Evolutionary conservation across 2,113 vertebrate genomes (phyloP), one percentile per base, ranked within the genome.

Genomic region (Centrocercus urophasianus): DNA sequence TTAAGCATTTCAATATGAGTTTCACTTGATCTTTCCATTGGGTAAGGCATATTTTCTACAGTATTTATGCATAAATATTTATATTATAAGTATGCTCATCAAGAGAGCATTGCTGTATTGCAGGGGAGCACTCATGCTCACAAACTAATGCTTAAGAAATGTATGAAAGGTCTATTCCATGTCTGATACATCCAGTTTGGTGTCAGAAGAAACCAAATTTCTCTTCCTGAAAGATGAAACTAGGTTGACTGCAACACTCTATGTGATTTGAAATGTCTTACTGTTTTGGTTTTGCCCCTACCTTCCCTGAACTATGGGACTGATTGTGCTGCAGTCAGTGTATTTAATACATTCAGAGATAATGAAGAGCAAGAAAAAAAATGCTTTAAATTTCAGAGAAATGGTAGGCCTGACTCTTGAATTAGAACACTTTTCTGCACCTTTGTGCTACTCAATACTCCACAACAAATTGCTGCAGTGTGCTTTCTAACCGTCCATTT

Each of bases 191-290:
- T 90, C 64, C 60, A 59, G 47, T 63, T 90, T 54, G 74, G 60
- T 87, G 56, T 71, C 89, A 87, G 48, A 10, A 88, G 75, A 91
- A 95, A 93, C 56, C 74, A 94, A 94, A 80, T 80, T 91, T 91
- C 47, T 72, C 84, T 78, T 91, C 67, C 80, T 95, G 89, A 64
- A 90, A 93, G 82, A 86, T 36, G 61, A 75, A 54, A 88, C 43
- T 6, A 71, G 48, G 40, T 42, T 15, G 87, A 70, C 76, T 83
- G 63, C 86, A 65, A 91, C 24, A 30, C 11, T 42, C 28, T 59
- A n/a, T 0, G 3, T 74, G 47, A 73, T 89, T 67, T 85, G 71
- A 93, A 90, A 83, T 70, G 22, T 18, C 48, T 90, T 93, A n/a
- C 50, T 85, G 50, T 50, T 66, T 40, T 79, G 27, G 43, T 45